These are phyloP conservation scores for Rhinogobio ventralis DNA, from an alignment of 2,797 vertebrate genomes.

Conservation along the genomic window DNA sequence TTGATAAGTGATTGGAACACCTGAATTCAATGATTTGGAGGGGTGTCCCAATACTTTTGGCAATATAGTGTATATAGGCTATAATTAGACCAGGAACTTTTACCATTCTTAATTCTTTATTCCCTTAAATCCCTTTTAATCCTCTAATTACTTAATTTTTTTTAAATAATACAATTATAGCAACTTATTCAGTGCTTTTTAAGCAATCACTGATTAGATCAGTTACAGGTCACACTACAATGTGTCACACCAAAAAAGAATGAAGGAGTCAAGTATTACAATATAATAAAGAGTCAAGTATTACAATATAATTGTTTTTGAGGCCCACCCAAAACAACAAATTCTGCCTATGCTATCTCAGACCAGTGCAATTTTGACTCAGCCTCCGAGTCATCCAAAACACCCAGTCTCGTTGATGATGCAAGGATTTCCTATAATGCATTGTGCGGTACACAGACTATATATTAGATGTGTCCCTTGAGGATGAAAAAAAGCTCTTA, in stretches of 20 bases:
- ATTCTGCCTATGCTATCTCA: not conserved
- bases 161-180: not conserved
- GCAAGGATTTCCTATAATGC: not conserved
- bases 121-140: too few species aligned
- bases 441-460: too few species aligned
- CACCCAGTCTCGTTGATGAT: not conserved
- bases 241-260: not conserved
- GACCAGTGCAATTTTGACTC: not conserved
- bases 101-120: too few species aligned
- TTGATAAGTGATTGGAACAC: too few species aligned
- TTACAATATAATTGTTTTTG: not conserved
- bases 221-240: not conserved
- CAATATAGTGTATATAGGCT: too few species aligned
- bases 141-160: too few species aligned
- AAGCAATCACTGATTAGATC: not conserved
- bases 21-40: too few species aligned
- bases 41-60: too few species aligned
- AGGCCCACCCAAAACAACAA: not conserved
- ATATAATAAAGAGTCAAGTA: not conserved
- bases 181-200: not conserved
- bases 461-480: not conserved
- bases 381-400: not conserved
- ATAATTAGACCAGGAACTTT: too few species aligned
- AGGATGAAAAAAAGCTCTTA: not conserved
- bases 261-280: not conserved